Conservation (phyloP, 2,888 invertebrate species). For the Entomobrya multifasciata region DNA sequence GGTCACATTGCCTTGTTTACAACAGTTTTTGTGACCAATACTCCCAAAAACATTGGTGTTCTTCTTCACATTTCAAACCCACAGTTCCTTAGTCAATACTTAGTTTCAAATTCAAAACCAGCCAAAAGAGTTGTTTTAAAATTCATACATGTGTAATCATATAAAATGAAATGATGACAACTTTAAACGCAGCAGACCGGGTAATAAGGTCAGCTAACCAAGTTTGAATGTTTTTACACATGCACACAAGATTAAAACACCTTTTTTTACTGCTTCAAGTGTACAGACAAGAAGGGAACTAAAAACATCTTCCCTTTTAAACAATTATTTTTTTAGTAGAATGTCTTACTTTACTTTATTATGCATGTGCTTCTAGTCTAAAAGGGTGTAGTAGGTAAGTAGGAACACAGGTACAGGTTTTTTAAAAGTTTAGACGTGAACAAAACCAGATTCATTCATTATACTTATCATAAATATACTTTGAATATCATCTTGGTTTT, state of each 20-base stretch:
- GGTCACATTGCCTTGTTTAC: background rate
- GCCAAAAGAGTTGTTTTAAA: slow-evolving; percentile 16
- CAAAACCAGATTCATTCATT: slow-evolving; percentile 40
- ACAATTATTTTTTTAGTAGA: background rate
- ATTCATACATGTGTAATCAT: background rate
- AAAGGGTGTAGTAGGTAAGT: slow-evolving; percentile 36
- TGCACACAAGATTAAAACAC: too few relatives aligned
- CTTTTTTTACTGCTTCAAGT: too few relatives aligned
- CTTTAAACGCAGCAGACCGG: slow-evolving; percentile 30
- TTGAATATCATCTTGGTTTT: background rate
- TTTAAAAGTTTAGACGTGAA: background rate
- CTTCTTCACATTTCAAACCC: too few relatives aligned
- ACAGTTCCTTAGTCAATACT: background rate
- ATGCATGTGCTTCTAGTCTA: too few relatives aligned
- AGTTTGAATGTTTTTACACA: too few relatives aligned
- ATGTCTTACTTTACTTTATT: slow-evolving; percentile 49
- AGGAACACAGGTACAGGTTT: slow-evolving; percentile 52
- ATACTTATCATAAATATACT: background rate
- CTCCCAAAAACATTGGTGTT: too few relatives aligned
- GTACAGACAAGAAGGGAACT: too few relatives aligned
- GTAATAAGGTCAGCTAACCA: slow-evolving; percentile 32
- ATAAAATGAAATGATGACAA: background rate
- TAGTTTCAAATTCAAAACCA: background rate
- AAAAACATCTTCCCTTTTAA: background rate
- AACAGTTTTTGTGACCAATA: too few relatives aligned